Evolutionary conservation across 2,888 invertebrate species (phyloP).

Genomic region (Sminthurides aquaticus): DNA sequence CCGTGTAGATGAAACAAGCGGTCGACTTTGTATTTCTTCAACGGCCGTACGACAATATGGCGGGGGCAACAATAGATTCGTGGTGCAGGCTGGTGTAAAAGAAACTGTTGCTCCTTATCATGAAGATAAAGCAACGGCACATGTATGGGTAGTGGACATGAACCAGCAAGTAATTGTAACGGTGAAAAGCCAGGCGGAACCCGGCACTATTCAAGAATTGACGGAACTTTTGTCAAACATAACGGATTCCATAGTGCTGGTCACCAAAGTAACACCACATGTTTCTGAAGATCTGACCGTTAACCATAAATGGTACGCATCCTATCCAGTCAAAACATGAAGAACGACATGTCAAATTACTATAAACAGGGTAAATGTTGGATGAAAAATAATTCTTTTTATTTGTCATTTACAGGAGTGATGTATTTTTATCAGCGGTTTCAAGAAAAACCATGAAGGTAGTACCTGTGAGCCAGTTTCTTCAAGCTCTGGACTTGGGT

Average conservation of each 20-base stretch:
- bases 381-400: neutral
- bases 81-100: constrained; percentile 72
- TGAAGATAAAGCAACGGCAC: constrained; percentile 66
- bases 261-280: constrained; percentile 69
- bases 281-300: constrained; percentile 57
- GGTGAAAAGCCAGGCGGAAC: constrained; percentile 69
- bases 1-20: constrained; percentile 61
- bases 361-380: constrained; percentile 9
- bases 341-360: neutral
- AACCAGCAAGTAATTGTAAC: constrained; percentile 76
- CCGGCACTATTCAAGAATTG: constrained; percentile 66
- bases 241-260: constrained; percentile 67
- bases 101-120: constrained; percentile 72
- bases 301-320: constrained; percentile 60
- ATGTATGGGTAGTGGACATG: constrained; percentile 85
- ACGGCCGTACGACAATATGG: constrained; percentile 74
- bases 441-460: constrained; percentile 55
- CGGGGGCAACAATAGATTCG: constrained; percentile 71
- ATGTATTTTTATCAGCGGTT: constrained; percentile 75
- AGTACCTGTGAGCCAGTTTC: constrained; percentile 64
- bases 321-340: neutral
- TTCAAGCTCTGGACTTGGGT: constrained; percentile 73
- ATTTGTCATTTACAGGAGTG: constrained; percentile 58
- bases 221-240: constrained; percentile 65
- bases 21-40: constrained; percentile 62